A percentile compares a stretch with the other conserved stretches of the same genome.
phyloP scores from a whole-genome alignment of 2,888 invertebrate genomes.

The Lysandra bellargus region DNA sequence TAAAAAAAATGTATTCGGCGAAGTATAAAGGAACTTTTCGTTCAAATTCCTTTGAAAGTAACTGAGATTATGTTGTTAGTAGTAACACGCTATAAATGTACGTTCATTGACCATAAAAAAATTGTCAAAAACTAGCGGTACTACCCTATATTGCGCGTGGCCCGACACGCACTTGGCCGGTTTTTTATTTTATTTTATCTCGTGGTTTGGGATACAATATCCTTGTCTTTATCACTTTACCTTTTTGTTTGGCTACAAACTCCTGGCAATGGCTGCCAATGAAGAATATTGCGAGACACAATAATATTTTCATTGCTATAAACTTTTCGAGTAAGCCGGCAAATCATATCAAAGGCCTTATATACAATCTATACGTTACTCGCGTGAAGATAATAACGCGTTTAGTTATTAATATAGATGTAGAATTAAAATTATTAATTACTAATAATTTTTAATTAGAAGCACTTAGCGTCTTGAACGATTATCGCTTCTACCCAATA shows the following conservation, averaged over 20 bases:
- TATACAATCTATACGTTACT: neutral
- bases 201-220: too few relatives aligned
- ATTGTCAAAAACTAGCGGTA: too few relatives aligned
- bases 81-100: too few relatives aligned
- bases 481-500: neutral
- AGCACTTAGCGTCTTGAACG: neutral
- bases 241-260: neutral
- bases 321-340: neutral
- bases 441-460: neutral
- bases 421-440: neutral
- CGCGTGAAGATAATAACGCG: slow-evolving; percentile 7
- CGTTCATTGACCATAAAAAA: too few relatives aligned
- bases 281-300: slow-evolving; percentile 2
- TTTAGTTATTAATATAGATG: neutral
- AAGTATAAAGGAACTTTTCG: too few relatives aligned
- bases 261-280: slow-evolving; percentile 6
- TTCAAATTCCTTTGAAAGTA: too few relatives aligned
- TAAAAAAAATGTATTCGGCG: too few relatives aligned
- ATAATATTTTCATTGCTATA: neutral
- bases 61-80: too few relatives aligned
- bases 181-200: too few relatives aligned
- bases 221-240: neutral
- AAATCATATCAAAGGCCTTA: neutral
- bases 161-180: too few relatives aligned
- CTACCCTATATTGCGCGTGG: too few relatives aligned